These are phyloP conservation scores for Takifugu rubripes DNA, from an alignment of 2,797 vertebrate species.

Conservation along the genomic window DNA sequence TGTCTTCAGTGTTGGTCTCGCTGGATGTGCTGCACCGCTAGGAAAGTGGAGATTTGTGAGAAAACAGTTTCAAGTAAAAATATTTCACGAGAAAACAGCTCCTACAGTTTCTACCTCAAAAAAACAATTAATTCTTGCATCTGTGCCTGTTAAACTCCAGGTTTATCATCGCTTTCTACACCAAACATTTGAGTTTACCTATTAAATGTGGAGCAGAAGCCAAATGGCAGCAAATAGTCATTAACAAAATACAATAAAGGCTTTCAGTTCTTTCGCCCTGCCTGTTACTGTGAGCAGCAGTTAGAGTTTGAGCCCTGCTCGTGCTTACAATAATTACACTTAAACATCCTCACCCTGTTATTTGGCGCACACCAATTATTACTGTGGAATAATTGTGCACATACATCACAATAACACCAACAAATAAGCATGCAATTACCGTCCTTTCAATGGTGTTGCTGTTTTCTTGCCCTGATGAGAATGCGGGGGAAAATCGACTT, in stretches of 20 bases:
- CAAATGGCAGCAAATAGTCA: too few relatives aligned
- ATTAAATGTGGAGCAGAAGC: too few relatives aligned
- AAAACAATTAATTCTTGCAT: conserved; percentile 6
- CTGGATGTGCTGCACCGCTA: conserved; percentile 23
- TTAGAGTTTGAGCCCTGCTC: neutral
- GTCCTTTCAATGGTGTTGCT: too few relatives aligned
- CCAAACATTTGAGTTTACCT: too few relatives aligned
- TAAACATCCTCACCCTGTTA: neutral
- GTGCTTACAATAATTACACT: neutral
- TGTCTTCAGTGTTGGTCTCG: conserved; percentile 37
- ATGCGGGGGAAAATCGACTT: too few relatives aligned
- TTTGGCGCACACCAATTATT: neutral
- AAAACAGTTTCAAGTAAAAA: conserved; percentile 27
- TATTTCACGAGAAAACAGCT: too few relatives aligned
- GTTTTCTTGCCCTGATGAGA: too few relatives aligned
- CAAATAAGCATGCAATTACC: too few relatives aligned
- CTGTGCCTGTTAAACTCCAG: neutral
- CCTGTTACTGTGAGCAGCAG: conserved; percentile 5
- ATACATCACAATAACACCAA: neutral
- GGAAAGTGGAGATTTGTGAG: conserved; percentile 20
- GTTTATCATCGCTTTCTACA: too few relatives aligned
- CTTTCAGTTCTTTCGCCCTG: conserved; percentile 1
- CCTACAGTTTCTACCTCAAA: conserved; percentile 7
- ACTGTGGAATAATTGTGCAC: neutral
- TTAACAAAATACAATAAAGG: too few relatives aligned